Evolutionary conservation across 2,113 vertebrate species (phyloP).

Genomic region (Calyptommatus sinebrachiatus): DNA sequence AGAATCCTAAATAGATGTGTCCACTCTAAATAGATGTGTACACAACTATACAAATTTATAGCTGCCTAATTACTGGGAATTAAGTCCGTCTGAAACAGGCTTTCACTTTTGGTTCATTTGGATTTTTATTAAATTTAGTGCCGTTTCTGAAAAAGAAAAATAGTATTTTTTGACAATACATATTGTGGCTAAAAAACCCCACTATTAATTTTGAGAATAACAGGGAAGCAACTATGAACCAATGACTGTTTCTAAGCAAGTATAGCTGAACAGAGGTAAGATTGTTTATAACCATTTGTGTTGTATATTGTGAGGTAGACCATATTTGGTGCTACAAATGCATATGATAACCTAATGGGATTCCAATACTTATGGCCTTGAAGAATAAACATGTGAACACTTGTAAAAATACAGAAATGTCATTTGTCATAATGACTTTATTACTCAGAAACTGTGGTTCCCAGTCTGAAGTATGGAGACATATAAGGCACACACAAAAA

Average conservation of each 20-base stretch:
- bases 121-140: no score
- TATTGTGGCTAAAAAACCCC: neutral
- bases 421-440: neutral
- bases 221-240: neutral
- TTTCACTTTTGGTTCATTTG: no score
- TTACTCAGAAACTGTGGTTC: conserved; percentile 33
- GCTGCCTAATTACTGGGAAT: neutral
- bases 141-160: neutral
- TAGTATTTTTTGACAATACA: neutral
- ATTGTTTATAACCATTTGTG: neutral
- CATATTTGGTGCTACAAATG: neutral
- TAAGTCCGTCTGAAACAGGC: neutral
- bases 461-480: no score
- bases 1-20: neutral
- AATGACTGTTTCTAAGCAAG: neutral
- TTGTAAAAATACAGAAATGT: conserved; percentile 16
- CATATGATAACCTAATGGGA: neutral
- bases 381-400: neutral
- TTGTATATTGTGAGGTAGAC: no score
- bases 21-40: neutral
- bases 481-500: no score
- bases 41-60: neutral
- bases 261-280: no score
- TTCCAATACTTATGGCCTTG: neutral
- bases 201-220: neutral